Evolutionary conservation across 2,888 invertebrate genomes (phyloP).

Genomic region (Argynnis bischoffii): DNA sequence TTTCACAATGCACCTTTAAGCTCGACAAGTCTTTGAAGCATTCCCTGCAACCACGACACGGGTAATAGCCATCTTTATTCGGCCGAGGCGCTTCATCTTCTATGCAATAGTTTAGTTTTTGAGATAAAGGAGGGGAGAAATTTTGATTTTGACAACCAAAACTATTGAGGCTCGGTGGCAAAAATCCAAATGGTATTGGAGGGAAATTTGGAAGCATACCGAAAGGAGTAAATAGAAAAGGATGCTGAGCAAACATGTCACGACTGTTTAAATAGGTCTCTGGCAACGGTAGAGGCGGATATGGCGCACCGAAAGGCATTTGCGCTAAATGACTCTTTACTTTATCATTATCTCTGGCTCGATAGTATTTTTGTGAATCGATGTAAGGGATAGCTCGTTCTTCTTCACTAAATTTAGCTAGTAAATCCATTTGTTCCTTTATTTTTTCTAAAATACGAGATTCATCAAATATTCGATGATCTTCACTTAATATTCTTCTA

Average conservation of each 20-base stretch:
- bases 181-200: slow-evolving; percentile 70
- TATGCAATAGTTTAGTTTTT: slow-evolving; percentile 82
- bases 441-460: slow-evolving; percentile 80
- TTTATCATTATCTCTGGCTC: slow-evolving; percentile 67
- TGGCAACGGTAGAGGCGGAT: slow-evolving; percentile 65
- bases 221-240: slow-evolving; percentile 75
- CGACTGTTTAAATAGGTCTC: slow-evolving; percentile 69
- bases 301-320: slow-evolving; percentile 61
- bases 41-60: slow-evolving; percentile 87
- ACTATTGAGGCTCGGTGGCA: slow-evolving; percentile 71
- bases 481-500: slow-evolving; percentile 90
- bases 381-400: slow-evolving; percentile 83
- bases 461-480: slow-evolving; percentile 67
- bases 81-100: slow-evolving; percentile 86
- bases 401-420: slow-evolving; percentile 90
- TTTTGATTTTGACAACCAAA: slow-evolving; percentile 67
- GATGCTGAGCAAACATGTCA: slow-evolving; percentile 72
- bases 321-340: slow-evolving; percentile 58
- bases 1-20: slow-evolving; percentile 88
- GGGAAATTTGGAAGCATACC: slow-evolving; percentile 77
- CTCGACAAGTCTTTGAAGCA: slow-evolving; percentile 83
- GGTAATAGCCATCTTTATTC: slow-evolving; percentile 85
- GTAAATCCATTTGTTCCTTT: slow-evolving; percentile 89
- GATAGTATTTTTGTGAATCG: slow-evolving; percentile 76
- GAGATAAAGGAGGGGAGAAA: slow-evolving; percentile 61